phyloP scores from a whole-genome alignment of 2,113 vertebrate species.

The Corydoras sp. region DNA sequence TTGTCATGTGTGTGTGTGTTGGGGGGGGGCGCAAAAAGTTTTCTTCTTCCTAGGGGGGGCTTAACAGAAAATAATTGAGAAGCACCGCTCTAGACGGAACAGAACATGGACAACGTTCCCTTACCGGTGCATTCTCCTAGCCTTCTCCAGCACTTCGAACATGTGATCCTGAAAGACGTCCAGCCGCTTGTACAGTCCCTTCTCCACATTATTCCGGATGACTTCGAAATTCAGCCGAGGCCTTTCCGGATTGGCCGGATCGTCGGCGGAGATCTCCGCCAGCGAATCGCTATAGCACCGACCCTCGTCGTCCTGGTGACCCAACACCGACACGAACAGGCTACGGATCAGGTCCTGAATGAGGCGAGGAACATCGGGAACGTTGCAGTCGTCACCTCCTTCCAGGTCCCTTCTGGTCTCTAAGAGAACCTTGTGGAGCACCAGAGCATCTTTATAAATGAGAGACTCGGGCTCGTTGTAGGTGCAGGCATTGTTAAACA shows the following conservation, averaged over 20 bases:
- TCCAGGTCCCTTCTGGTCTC: slow-evolving; percentile 90
- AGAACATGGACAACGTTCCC: slow-evolving; percentile 9
- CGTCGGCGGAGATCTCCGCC: slow-evolving; percentile 86
- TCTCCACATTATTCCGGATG: slow-evolving; percentile 87
- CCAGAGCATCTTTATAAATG: slow-evolving; percentile 94
- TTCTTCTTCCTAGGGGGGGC: too few relatives aligned
- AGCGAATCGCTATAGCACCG: slow-evolving; percentile 98
- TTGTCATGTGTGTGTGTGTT: too few relatives aligned
- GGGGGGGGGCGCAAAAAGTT: too few relatives aligned
- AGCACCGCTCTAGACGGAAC: too few relatives aligned
- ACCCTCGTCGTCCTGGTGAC: slow-evolving; percentile 96
- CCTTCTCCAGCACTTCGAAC: slow-evolving; percentile 96
- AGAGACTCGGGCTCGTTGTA: slow-evolving; percentile 96
- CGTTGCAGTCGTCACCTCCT: slow-evolving; percentile 87
- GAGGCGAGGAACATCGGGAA: slow-evolving; percentile 88
- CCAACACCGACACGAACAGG: slow-evolving; percentile 95
- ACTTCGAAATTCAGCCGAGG: slow-evolving; percentile 89
- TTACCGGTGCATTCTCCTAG: slow-evolving; percentile 89
- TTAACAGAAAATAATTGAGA: too few relatives aligned
- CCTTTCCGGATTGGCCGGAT: slow-evolving; percentile 80
- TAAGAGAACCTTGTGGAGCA: slow-evolving; percentile 89
- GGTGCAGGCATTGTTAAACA: slow-evolving; percentile 72
- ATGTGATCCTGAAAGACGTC: slow-evolving; percentile 98
- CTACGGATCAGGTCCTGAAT: slow-evolving; percentile 96
- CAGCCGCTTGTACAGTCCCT: slow-evolving; percentile 83